Evolutionary conservation across 2,113 vertebrate genomes (phyloP).

Genomic region (Aphelocoma coerulescens): DNA sequence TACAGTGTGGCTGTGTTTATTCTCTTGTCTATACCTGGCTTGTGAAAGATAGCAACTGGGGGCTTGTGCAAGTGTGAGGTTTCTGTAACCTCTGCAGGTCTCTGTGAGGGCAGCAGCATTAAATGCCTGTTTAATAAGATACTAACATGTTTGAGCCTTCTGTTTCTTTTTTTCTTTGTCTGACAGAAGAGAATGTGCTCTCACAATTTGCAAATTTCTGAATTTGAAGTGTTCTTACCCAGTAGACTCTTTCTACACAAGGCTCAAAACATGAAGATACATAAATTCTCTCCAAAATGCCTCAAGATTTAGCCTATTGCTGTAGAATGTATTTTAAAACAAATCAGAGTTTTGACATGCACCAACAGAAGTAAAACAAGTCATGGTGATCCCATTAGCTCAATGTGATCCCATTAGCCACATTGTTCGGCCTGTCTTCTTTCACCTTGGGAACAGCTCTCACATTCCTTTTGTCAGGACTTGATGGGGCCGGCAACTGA

Average conservation of each 20-base stretch:
- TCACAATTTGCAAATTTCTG: background rate
- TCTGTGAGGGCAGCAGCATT: background rate
- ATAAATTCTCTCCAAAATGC: background rate
- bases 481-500: slow-evolving; percentile 40
- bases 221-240: background rate
- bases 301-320: slow-evolving; percentile 5
- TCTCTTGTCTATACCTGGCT: background rate
- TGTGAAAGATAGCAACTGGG: background rate
- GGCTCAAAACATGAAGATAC: slow-evolving; percentile 2
- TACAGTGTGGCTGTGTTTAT: background rate
- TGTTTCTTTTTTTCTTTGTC: background rate
- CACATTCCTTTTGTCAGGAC: slow-evolving; percentile 59
- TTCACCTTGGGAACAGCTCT: slow-evolving; percentile 68
- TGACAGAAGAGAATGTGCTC: background rate
- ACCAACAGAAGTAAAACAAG: slow-evolving; percentile 43
- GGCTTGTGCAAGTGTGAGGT: background rate
- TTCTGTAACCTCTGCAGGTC: background rate
- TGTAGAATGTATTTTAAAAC: slow-evolving; percentile 54
- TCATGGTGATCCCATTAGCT: slow-evolving; percentile 58
- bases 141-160: background rate
- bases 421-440: slow-evolving; percentile 61
- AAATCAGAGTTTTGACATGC: slow-evolving; percentile 48
- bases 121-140: background rate
- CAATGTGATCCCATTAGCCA: slow-evolving; percentile 62
- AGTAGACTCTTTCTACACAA: background rate